Evolutionary conservation across 2,113 vertebrate species (phyloP).

Genomic region (Actenoides hombroni): DNA sequence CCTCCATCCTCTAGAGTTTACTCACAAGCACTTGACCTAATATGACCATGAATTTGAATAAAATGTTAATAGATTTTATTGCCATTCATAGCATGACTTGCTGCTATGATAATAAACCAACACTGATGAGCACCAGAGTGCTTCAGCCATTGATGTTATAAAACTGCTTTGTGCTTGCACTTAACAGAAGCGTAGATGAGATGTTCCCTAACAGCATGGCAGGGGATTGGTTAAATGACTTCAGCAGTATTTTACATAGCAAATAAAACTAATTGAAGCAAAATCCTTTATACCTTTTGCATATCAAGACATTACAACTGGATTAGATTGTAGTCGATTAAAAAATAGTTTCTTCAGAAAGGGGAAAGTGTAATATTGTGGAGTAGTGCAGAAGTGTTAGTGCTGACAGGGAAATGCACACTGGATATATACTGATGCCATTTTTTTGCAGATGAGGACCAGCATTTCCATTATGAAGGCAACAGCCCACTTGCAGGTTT

Average conservation of each 20-base stretch:
- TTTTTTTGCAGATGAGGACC: neutral
- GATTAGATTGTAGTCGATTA: neutral
- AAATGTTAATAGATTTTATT: slow-evolving; percentile 39
- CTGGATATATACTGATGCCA: neutral
- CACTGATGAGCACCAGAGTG: neutral
- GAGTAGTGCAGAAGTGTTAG: neutral
- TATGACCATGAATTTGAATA: neutral
- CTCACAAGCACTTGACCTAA: slow-evolving; percentile 16
- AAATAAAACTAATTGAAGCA: neutral
- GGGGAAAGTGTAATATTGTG: neutral
- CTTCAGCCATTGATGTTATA: neutral
- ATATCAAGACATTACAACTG: neutral
- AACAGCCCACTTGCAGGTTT: neutral
- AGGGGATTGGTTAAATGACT: neutral
- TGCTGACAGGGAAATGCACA: neutral
- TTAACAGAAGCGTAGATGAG: neutral
- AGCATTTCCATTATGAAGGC: neutral
- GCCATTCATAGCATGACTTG: neutral
- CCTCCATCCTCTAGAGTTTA: neutral
- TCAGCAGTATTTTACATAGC: neutral
- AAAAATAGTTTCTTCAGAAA: neutral
- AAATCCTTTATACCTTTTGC: neutral
- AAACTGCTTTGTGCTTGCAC: neutral
- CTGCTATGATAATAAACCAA: neutral
- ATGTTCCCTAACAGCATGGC: neutral